Evolutionary conservation across 2,888 invertebrate species (phyloP).

Genomic region (Drosophila dives): DNA sequence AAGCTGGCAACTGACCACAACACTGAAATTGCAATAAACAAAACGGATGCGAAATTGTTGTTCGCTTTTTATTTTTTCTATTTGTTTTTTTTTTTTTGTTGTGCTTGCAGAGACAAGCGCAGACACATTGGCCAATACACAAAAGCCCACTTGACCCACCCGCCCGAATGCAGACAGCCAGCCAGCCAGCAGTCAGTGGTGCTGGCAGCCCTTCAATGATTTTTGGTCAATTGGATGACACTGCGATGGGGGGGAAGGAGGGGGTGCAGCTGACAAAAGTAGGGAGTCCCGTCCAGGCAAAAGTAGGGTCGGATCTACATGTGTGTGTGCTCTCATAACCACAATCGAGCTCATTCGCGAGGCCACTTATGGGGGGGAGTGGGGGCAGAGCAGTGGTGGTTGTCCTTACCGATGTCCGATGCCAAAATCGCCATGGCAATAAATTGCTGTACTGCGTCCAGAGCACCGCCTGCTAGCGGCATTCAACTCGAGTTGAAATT

Average conservation of each 20-base stretch:
- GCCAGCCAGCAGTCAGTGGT: background rate
- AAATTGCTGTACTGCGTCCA: constrained; percentile 69
- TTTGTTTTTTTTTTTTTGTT: background rate
- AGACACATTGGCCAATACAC: constrained; percentile 52
- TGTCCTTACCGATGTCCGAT: constrained; percentile 15
- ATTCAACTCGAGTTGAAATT: constrained; percentile 76
- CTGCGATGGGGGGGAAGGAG: constrained; percentile 11
- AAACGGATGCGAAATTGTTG: constrained; percentile 61
- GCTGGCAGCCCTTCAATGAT: constrained; percentile 46
- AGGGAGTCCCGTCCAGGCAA: constrained; percentile 16
- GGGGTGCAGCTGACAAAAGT: constrained; percentile 16
- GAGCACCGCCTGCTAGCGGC: constrained; percentile 44
- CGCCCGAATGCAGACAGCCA: background rate
- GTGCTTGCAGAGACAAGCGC: constrained; percentile 25
- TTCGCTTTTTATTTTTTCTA: constrained; percentile 29
- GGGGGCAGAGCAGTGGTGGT: constrained; percentile 29
- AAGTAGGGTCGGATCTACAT: constrained; percentile 18
- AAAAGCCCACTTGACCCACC: constrained; percentile 41
- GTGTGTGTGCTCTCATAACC: constrained; percentile 49
- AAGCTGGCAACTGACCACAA: constrained; percentile 32
- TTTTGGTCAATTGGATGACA: constrained; percentile 66
- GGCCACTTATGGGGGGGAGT: constrained; percentile 57
- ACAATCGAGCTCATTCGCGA: constrained; percentile 64
- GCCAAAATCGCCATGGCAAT: constrained; percentile 77
- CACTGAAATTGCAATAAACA: constrained; percentile 66